phyloP scores from a whole-genome alignment of 2,888 invertebrate species.

The Coecobrya sp. region DNA sequence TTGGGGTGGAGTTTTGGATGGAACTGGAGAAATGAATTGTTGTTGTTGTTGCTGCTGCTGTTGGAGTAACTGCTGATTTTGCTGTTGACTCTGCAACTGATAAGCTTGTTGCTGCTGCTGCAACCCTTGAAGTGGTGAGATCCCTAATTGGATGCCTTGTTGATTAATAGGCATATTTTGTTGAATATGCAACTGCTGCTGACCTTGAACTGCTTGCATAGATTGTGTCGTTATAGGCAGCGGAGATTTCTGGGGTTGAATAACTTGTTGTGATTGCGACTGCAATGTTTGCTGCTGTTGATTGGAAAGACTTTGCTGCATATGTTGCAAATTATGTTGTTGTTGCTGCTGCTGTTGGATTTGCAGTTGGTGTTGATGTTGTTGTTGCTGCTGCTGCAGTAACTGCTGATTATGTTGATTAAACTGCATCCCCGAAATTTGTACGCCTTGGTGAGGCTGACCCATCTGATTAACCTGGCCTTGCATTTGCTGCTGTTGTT shows the following conservation, averaged over 20 bases:
- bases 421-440: constrained; percentile 64
- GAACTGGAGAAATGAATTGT: constrained; percentile 61
- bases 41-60: constrained; percentile 75
- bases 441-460: constrained; percentile 56
- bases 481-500: constrained; percentile 72
- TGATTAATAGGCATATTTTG: constrained; percentile 65
- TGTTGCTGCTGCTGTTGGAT: constrained; percentile 62
- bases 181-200: constrained; percentile 56
- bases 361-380: constrained; percentile 63
- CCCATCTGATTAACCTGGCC: constrained; percentile 56
- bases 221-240: constrained; percentile 51
- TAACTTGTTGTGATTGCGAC: constrained; percentile 64
- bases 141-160: constrained; percentile 67
- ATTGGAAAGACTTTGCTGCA: constrained; percentile 13
- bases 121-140: constrained; percentile 57
- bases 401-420: constrained; percentile 69
- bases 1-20: constrained; percentile 70
- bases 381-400: constrained; percentile 61
- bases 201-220: constrained; percentile 44
- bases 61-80: constrained; percentile 49
- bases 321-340: constrained; percentile 58
- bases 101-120: constrained; percentile 68
- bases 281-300: constrained; percentile 59
- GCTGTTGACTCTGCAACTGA: constrained; percentile 62
- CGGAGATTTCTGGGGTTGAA: constrained; percentile 71